These are phyloP conservation scores for Unio pictorum DNA, from an alignment of 2,888 invertebrate species.

Conservation along the genomic window DNA sequence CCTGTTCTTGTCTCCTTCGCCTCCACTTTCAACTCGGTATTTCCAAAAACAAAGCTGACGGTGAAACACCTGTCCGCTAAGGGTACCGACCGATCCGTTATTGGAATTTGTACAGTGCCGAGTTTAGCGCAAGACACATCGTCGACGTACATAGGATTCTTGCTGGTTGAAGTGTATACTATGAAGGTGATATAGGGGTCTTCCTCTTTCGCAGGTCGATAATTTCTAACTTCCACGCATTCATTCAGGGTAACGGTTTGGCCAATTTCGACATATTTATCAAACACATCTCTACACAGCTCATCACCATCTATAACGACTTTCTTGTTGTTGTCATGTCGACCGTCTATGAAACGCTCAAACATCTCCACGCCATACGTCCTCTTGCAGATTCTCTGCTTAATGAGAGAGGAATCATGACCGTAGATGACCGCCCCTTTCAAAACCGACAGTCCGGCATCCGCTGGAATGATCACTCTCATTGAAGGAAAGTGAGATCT, in stretches of 20 bases:
- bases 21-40: conserved; percentile 19
- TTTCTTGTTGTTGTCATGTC: conserved; percentile 10
- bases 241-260: conserved; percentile 10
- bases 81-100: conserved; percentile 1
- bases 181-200: conserved; percentile 3
- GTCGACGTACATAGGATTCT: conserved; percentile 12
- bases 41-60: conserved; percentile 22
- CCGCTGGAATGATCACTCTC: conserved; percentile 18
- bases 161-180: conserved; percentile 12
- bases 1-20: conserved; percentile 12
- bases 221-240: conserved; percentile 8
- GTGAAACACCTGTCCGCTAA: conserved; percentile 9
- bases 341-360: conserved; percentile 6
- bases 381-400: conserved; percentile 15
- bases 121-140: conserved; percentile 13
- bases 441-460: conserved; percentile 18
- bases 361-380: conserved; percentile 17
- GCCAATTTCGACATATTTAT: conserved; percentile 12
- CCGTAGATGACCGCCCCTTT: conserved; percentile 27
- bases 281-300: conserved; percentile 16
- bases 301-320: conserved; percentile 1
- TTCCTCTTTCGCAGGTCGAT: conserved; percentile 7
- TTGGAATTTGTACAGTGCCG: conserved; percentile 8
- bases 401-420: conserved; percentile 15
- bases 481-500: conserved; percentile 9